Base-by-base conservation (phyloP, 1,140 invertebrate genomes). In the Homarus americanus region DNA sequence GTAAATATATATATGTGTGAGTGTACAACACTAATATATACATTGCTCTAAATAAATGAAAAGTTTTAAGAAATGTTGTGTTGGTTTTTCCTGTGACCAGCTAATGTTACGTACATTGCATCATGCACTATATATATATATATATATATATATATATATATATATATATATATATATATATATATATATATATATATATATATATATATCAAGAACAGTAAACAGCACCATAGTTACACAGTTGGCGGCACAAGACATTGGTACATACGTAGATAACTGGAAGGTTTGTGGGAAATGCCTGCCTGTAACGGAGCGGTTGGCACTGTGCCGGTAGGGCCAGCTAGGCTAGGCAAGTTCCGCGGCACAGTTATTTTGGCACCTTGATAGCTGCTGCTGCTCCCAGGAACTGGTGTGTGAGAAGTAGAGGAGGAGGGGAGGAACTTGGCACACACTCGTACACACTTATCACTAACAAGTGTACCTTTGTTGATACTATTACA, bases 21-120 rank as follows among this genome's bases (percentile, higher is more conserved):
- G 63, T 66, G 63, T 66, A n/a, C 63, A 5, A 66, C 4, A 66
- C 63, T 66, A 66, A 66, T 66, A 66, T 66, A 66, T 66, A 66
- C 28, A 5, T 34, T 66, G 63, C n/a, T 66, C 7, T 66, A 20
- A 66, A 66, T 66, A 66, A 66, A 66, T 66, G 63, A 63, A 28
- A 20, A 66, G 63, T 28, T 28, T 66, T 24, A 66, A 66, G 4
- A 66, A 28, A 28, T 66, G 63, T 66, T 66, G 63, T 66, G 20
- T 66, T 28, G 63, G 3, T 66, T 66, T 32, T 66, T 32, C 63
- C 63, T n/a, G 24, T 32, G 12, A 9, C n/a, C 12, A 3, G 63
- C 63, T 28, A 66, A 12, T 32, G 28, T n/a, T 12, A 28, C n/a
- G 2, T 28, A n/a, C 15, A 28, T 1, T 66, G 4, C 3, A 1